These are phyloP conservation scores for Erebia epiphron DNA, from an alignment of 2,888 invertebrate species.

Conservation along the genomic window DNA sequence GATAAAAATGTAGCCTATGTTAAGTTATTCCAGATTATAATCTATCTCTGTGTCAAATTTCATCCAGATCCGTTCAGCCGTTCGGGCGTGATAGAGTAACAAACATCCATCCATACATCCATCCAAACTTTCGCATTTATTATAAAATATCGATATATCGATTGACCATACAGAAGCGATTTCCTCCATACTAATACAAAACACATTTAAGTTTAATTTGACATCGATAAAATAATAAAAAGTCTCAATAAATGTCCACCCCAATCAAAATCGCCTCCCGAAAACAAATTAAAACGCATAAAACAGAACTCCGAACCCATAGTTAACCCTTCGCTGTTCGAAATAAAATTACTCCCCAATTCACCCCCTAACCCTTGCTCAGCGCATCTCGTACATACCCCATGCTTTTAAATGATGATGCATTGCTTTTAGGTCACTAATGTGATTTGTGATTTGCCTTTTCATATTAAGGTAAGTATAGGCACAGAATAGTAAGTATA, in stretches of 20 bases:
- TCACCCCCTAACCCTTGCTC: constrained; percentile 55
- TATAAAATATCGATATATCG: too few relatives aligned
- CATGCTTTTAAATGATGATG: constrained; percentile 59
- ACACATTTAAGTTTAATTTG: too few relatives aligned
- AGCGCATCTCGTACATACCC: constrained; percentile 45
- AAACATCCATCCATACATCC: too few relatives aligned
- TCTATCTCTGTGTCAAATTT: too few relatives aligned
- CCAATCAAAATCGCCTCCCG: constrained; percentile 46
- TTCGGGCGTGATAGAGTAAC: too few relatives aligned
- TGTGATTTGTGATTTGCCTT: constrained; percentile 18
- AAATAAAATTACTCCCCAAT: constrained; percentile 71
- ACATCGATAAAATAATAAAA: neutral
- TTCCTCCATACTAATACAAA: too few relatives aligned
- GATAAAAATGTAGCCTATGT: too few relatives aligned
- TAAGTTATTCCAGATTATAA: too few relatives aligned
- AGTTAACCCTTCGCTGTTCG: constrained; percentile 66
- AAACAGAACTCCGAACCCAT: constrained; percentile 69
- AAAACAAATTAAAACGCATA: constrained; percentile 78
- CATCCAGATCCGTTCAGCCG: too few relatives aligned
- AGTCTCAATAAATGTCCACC: neutral
- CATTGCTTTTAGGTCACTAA: constrained; percentile 47
- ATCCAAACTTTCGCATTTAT: too few relatives aligned
- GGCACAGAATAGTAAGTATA: too few relatives aligned
- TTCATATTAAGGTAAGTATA: neutral
- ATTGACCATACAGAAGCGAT: too few relatives aligned